Conservation (phyloP, 2,113 vertebrate species). For the Alouatta palliata region DNA sequence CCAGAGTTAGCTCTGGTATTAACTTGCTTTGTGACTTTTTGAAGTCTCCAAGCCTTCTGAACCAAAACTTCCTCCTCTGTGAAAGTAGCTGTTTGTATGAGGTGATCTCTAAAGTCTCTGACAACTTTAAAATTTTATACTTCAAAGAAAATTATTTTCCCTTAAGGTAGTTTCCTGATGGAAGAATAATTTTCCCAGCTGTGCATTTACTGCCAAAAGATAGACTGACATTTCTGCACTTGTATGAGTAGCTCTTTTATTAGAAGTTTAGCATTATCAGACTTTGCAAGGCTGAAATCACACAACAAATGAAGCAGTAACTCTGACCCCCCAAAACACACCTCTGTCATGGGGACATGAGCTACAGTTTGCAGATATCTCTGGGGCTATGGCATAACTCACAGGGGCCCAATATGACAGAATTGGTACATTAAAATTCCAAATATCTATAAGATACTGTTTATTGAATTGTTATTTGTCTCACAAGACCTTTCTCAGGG, state of each 20-base stretch:
- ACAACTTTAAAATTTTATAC: constrained; percentile 35
- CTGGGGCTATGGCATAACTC: not conserved
- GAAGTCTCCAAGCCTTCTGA: not conserved
- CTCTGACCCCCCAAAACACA: not conserved
- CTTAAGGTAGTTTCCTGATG: not conserved
- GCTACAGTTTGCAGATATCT: not conserved
- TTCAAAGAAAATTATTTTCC: constrained; percentile 56
- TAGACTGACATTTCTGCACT: not conserved
- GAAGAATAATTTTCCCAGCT: constrained; percentile 16
- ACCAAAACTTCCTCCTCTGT: not conserved
- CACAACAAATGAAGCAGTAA: not conserved
- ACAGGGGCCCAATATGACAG: not conserved
- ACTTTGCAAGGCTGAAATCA: not conserved
- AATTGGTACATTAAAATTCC: constrained; percentile 6
- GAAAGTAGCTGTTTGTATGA: not conserved
- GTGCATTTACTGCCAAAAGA: not conserved
- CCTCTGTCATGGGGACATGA: not conserved
- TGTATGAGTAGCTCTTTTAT: not conserved
- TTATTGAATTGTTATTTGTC: constrained; percentile 47
- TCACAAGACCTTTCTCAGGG: constrained; percentile 39
- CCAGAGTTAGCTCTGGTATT: not conserved
- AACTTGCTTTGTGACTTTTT: not conserved
- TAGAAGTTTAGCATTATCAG: not conserved
- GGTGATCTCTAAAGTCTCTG: not conserved
- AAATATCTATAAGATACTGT: constrained; percentile 11